Percentiles rank a stretch among this genome's conserved stretches.
Evolutionary conservation across 2,113 vertebrate species (phyloP).

Genomic region (Sterrhoptilus dennistouni): DNA sequence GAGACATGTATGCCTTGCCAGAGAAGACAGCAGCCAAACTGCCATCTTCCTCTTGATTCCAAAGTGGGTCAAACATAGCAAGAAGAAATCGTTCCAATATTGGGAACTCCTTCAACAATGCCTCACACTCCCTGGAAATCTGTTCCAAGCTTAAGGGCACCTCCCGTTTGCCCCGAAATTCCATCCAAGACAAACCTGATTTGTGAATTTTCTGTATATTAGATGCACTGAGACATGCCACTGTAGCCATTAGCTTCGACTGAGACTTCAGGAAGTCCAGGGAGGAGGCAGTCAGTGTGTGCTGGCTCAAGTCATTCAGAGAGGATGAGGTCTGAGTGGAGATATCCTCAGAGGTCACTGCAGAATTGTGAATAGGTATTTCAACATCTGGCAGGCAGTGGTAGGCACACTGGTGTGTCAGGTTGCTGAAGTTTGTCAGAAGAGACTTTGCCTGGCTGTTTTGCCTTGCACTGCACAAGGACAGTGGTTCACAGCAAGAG

Average conservation of each 20-base stretch:
- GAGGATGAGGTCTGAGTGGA: slow-evolving; percentile 24
- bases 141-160: slow-evolving; percentile 82
- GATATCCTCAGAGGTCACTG: slow-evolving; percentile 12
- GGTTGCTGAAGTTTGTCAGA: slow-evolving; percentile 63
- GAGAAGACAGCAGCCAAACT: slow-evolving; percentile 75
- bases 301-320: slow-evolving; percentile 56
- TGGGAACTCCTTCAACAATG: slow-evolving; percentile 84
- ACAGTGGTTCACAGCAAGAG: slow-evolving; percentile 87
- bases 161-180: slow-evolving; percentile 87
- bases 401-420: slow-evolving; percentile 75
- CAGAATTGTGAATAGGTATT: slow-evolving; percentile 18
- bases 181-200: slow-evolving; percentile 81
- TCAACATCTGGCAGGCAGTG: slow-evolving; percentile 71
- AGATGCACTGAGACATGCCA: slow-evolving; percentile 84
- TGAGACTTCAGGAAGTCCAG: slow-evolving; percentile 88
- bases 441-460: slow-evolving; percentile 66
- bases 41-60: slow-evolving; percentile 53
- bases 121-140: slow-evolving; percentile 84
- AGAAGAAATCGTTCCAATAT: slow-evolving; percentile 79
- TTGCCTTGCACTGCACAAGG: slow-evolving; percentile 72
- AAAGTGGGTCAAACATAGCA: slow-evolving; percentile 81
- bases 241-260: slow-evolving; percentile 80
- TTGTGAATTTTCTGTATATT: slow-evolving; percentile 72
- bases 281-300: slow-evolving; percentile 85
- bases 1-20: slow-evolving; percentile 74